Conservation (phyloP, 2,888 invertebrate species). For the Idaea aversata region DNA sequence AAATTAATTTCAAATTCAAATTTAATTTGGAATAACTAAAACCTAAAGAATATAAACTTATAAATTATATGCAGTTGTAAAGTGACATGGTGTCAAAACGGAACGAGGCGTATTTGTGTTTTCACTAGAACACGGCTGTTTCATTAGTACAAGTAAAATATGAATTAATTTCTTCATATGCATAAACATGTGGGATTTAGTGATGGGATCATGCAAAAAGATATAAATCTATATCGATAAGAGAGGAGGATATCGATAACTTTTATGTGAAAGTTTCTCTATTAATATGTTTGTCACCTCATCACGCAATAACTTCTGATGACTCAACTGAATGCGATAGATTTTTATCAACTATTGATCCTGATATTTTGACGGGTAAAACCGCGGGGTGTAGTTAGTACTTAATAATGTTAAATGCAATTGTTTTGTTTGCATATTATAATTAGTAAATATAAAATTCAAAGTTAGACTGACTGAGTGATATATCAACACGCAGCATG, state of each 20-base stretch:
- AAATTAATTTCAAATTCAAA: background rate
- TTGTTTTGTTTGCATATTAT: too few species aligned
- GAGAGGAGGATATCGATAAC: conserved; percentile 14
- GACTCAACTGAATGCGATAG: too few species aligned
- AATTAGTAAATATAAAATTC: too few species aligned
- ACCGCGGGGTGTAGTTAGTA: too few species aligned
- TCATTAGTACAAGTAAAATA: conserved; percentile 62
- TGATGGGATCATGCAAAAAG: conserved; percentile 21
- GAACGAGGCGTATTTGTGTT: conserved; percentile 22
- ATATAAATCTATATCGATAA: background rate
- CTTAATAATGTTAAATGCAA: too few species aligned
- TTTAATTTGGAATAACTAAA: background rate
- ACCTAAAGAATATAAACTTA: conserved; percentile 13
- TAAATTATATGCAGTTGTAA: conserved; percentile 2
- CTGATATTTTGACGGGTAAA: too few species aligned
- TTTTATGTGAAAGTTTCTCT: background rate
- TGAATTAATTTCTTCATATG: conserved; percentile 67
- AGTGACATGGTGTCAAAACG: background rate
- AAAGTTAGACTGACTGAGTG: too few species aligned
- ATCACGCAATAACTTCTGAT: too few species aligned
- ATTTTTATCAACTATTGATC: too few species aligned
- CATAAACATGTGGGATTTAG: conserved; percentile 43
- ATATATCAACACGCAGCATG: too few species aligned
- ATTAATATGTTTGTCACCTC: too few species aligned
- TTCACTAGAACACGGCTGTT: conserved; percentile 38